phyloP scores from a whole-genome alignment of 2,888 invertebrate species.

The Agrochola lota region DNA sequence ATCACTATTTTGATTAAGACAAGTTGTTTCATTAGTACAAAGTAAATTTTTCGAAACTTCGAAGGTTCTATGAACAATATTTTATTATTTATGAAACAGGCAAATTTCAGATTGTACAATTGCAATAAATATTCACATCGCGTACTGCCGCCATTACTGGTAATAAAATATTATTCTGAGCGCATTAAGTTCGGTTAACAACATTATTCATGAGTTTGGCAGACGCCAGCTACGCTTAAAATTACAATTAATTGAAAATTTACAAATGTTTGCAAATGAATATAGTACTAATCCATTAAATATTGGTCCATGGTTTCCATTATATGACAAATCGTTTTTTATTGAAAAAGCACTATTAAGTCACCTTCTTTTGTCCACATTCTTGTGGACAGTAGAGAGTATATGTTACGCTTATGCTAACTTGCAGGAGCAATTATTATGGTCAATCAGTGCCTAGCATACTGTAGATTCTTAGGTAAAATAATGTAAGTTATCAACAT shows the following conservation, averaged over 20 bases:
- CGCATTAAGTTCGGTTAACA: slow-evolving; percentile 73
- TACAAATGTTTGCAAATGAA: slow-evolving; percentile 39
- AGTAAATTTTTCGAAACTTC: background rate
- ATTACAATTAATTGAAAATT: slow-evolving; percentile 60
- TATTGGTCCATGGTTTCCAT: background rate
- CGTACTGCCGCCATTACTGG: slow-evolving; percentile 67
- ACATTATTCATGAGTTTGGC: slow-evolving; percentile 70
- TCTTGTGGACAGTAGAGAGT: too few species aligned
- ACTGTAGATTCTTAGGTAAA: too few species aligned
- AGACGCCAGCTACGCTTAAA: slow-evolving; percentile 43
- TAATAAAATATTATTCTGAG: slow-evolving; percentile 72
- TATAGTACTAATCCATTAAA: slow-evolving; percentile 48
- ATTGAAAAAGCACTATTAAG: background rate
- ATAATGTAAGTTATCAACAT: too few species aligned
- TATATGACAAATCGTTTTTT: background rate
- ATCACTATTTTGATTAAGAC: too few species aligned
- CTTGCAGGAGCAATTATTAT: too few species aligned
- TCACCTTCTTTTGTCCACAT: too few species aligned
- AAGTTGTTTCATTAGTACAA: too few species aligned
- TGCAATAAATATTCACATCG: slow-evolving; percentile 62
- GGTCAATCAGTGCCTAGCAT: too few species aligned
- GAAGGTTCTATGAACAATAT: background rate
- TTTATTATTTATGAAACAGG: slow-evolving; percentile 25
- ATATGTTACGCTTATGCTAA: too few species aligned
- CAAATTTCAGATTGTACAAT: slow-evolving; percentile 25